A percentile compares a stretch with the other conserved stretches of the same genome.
Conservation (phyloP, 2,888 invertebrate species). For the Drosophila paramelanica region DNA sequence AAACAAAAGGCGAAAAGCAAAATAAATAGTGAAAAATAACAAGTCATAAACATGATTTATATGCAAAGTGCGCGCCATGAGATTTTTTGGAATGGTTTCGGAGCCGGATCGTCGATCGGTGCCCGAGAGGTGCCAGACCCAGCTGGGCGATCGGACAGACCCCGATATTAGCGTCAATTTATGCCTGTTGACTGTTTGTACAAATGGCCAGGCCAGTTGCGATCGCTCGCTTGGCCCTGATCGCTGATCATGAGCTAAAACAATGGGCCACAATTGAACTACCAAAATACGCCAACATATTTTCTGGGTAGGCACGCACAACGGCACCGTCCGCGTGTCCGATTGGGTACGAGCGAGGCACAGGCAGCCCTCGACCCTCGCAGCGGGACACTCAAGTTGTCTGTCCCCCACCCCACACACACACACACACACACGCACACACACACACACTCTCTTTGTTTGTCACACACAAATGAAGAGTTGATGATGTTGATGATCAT, state of each 20-base stretch:
- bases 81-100: constrained; percentile 29
- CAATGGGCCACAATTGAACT: constrained; percentile 77
- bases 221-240: neutral
- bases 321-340: constrained; percentile 10
- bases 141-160: constrained; percentile 29
- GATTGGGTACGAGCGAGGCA: constrained; percentile 11
- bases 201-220: constrained; percentile 49
- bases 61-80: constrained; percentile 75
- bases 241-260: constrained; percentile 57
- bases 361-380: constrained; percentile 46
- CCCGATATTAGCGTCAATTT: constrained; percentile 77
- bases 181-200: constrained; percentile 71
- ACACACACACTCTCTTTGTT: constrained; percentile 55
- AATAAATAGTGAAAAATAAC: constrained; percentile 80
- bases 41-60: constrained; percentile 81
- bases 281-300: constrained; percentile 75
- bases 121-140: constrained; percentile 48
- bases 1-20: constrained; percentile 70
- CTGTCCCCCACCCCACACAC: neutral
- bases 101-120: neutral
- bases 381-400: constrained; percentile 57
- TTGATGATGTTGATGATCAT: constrained; percentile 66
- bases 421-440: constrained; percentile 6
- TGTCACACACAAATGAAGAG: constrained; percentile 79
- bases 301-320: constrained; percentile 74